Conservation (phyloP, 2,113 vertebrate genomes). For the Bombycilla garrulus region DNA sequence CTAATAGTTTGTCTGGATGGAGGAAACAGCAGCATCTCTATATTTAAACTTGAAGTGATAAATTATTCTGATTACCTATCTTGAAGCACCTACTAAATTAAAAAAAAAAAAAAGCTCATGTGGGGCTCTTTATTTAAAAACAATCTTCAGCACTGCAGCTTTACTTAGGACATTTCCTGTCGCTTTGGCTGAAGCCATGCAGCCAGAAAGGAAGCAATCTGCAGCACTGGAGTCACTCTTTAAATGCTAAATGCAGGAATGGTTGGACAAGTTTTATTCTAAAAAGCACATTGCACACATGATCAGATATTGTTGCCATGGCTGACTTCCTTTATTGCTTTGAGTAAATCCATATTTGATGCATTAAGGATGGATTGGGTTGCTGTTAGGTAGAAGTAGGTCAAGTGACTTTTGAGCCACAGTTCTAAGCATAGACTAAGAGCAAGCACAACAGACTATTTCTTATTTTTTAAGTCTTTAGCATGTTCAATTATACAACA, state of each 20-base stretch:
- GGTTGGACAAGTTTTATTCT: background rate
- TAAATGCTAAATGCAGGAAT: slow-evolving; percentile 1
- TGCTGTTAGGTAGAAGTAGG: background rate
- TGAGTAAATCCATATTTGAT: slow-evolving; percentile 47
- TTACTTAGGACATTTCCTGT: background rate
- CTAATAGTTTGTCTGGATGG: background rate
- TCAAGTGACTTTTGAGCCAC: background rate
- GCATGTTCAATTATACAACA: background rate
- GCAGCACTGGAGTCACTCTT: background rate
- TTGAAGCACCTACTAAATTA: background rate
- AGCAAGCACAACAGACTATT: background rate
- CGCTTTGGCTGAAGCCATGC: background rate
- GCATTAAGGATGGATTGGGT: slow-evolving; percentile 21
- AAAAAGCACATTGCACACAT: background rate
- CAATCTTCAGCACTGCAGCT: background rate
- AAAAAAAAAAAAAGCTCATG: background rate
- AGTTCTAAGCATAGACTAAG: background rate
- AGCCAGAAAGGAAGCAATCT: slow-evolving; percentile 7
- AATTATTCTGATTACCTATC: background rate
- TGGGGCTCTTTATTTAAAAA: background rate
- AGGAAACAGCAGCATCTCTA: background rate
- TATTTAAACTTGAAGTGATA: background rate
- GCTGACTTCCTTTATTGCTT: slow-evolving; percentile 43
- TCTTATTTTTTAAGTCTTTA: background rate
- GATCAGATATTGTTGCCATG: slow-evolving; percentile 41